Percentiles rank a stretch among this genome's conserved stretches.
phyloP scores from a whole-genome alignment of 1,140 invertebrate species.

The Macrosteles quadrilineatus region DNA sequence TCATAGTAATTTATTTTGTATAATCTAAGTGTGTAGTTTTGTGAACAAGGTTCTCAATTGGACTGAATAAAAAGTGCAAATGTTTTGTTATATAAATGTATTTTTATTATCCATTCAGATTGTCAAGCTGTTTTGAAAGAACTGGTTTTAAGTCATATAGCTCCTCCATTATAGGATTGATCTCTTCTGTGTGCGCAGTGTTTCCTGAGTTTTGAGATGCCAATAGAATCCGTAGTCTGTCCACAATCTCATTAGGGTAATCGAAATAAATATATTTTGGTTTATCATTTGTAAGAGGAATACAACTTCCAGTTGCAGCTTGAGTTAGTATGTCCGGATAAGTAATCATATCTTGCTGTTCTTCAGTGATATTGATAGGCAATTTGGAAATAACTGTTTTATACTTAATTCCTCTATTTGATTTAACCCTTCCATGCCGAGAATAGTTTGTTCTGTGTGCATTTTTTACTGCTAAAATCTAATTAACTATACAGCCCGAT shows the following conservation, averaged over 20 bases:
- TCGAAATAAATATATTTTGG: not conserved
- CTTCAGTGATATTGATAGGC: no score
- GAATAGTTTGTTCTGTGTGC: conserved; percentile 13
- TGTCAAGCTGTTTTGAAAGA: no score
- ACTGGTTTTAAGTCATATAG: not conserved
- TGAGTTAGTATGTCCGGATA: no score
- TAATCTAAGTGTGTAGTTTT: no score
- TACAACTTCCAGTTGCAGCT: not conserved
- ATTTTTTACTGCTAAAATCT: not conserved
- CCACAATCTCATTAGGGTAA: conserved; percentile 11
- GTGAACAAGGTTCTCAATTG: not conserved
- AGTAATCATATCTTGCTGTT: no score
- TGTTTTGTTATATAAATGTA: no score
- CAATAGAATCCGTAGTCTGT: not conserved
- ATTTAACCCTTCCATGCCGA: not conserved
- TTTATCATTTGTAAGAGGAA: not conserved
- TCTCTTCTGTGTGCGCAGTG: not conserved
- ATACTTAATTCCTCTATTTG: conserved; percentile 10
- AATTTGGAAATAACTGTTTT: no score
- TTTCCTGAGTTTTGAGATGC: conserved; percentile 6
- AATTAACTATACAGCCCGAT: no score
- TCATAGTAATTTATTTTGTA: no score
- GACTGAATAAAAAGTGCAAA: not conserved
- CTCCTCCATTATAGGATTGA: not conserved
- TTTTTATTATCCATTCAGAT: not conserved